Evolutionary conservation across 2,797 vertebrate genomes (phyloP).

Genomic region (Tangara arthus): DNA sequence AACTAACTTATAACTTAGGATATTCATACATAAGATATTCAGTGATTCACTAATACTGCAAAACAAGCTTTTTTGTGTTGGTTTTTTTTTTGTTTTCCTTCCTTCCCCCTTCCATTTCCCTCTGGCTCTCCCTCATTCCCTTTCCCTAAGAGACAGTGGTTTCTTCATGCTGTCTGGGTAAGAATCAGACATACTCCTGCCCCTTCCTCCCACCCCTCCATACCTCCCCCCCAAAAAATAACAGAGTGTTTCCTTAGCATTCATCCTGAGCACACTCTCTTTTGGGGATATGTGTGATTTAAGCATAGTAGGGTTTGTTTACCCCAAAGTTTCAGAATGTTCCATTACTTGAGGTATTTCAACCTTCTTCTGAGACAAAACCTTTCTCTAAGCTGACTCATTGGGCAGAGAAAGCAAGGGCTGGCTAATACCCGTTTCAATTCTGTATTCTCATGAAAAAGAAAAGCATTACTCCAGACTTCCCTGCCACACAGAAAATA

Average conservation of each 20-base stretch:
- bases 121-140: neutral
- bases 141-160: slow-evolving; percentile 67
- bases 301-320: neutral
- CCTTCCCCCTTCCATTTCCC: neutral
- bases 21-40: slow-evolving; percentile 71
- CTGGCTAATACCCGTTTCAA: slow-evolving; percentile 68
- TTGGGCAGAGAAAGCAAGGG: slow-evolving; percentile 63
- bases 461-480: slow-evolving; percentile 71
- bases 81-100: neutral
- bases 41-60: slow-evolving; percentile 80
- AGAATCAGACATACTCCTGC: slow-evolving; percentile 32
- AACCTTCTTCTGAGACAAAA: slow-evolving; percentile 61
- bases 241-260: slow-evolving; percentile 46
- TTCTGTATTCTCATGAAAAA: slow-evolving; percentile 59
- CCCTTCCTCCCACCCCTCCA: neutral
- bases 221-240: neutral
- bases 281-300: neutral
- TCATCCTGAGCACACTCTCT: slow-evolving; percentile 66
- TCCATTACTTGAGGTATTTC: slow-evolving; percentile 71
- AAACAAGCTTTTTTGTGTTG: slow-evolving; percentile 54
- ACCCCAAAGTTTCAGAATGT: slow-evolving; percentile 35
- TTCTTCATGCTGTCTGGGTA: slow-evolving; percentile 72
- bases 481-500: slow-evolving; percentile 72
- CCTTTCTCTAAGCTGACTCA: slow-evolving; percentile 31
- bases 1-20: slow-evolving; percentile 76